Base-by-base conservation (phyloP, 2,888 invertebrate genomes). In the Hecatera dysodea region DNA sequence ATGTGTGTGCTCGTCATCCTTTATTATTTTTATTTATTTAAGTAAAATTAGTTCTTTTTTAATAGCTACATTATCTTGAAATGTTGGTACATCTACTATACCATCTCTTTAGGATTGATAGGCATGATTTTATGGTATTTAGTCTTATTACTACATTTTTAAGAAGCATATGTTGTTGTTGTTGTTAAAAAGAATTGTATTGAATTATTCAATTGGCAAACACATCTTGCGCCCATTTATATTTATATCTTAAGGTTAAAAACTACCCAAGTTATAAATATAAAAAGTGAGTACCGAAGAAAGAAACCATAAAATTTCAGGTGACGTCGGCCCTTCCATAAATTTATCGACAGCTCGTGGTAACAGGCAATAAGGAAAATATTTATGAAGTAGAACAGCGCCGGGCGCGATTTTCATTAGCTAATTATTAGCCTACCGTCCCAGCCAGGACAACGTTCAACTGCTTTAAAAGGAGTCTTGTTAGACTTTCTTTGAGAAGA, bases 281-380 rank as follows among this genome's bases (percentile, higher is more conserved):
- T 88, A 90, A 89, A 88, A 87, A 86, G 87, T 89, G 87, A 90
- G 87, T 89, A 88, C 88, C 89, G 89, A 92, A 92, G 91, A 92
- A 94, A 92, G 91, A 90, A 91, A 93, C 91, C 92, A 93, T 94
- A 94, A 95, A 95, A 94, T 94, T 94, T 93, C 93, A 94, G 94
- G 92, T 94, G 94, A 94, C 93, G 93, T 92, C 90, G 93, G 92
- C 88, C 93, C 93, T 93, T 92, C 93, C 92, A 95, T 94, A 94
- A 95, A 95, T 95, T 95, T 94, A 95, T 95, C 93, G 95, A 93
- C 93, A 94, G 94, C 91, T 94, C 95, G 94, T 95, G 95, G 94
- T 93, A 94, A 93, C 93, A 91, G 95, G 93, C 94, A 92, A 94
- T 95, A 94, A 95, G 91, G 92, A 92, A 93, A 94, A 94, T 95